Percentiles rank a stretch among this genome's conserved stretches.
phyloP scores from a whole-genome alignment of 1,140 invertebrate species.

The Pogonomyrmex barbatus region DNA sequence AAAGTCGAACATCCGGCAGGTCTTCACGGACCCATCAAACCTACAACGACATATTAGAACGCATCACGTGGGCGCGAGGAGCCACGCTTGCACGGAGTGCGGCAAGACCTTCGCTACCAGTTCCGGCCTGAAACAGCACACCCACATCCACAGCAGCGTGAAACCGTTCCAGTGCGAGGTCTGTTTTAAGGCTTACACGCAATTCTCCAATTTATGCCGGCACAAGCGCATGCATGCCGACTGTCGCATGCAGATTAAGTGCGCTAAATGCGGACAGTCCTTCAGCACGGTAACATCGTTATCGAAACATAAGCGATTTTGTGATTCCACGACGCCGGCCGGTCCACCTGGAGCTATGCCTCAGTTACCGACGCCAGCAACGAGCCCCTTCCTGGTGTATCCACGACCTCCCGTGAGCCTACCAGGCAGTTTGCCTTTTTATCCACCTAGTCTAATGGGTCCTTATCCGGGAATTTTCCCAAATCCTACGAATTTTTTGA shows the following conservation, averaged over 20 bases:
- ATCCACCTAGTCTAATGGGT: constrained; percentile 85
- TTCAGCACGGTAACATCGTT: constrained; percentile 95
- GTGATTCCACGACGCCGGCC: constrained; percentile 89
- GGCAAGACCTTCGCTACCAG: constrained; percentile 99
- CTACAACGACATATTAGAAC: constrained; percentile 98
- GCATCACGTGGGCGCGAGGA: constrained; percentile 96
- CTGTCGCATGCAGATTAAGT: constrained; percentile 95
- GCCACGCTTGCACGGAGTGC: constrained; percentile 98
- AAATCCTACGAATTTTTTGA: constrained; percentile 88
- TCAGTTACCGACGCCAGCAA: constrained; percentile 85
- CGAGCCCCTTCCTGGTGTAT: constrained; percentile 91
- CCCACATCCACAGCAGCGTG: constrained; percentile 99
- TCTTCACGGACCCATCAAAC: constrained; percentile 98
- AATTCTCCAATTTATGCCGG: constrained; percentile 99
- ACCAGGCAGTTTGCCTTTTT: constrained; percentile 84
- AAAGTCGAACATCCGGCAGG: constrained; percentile 87
- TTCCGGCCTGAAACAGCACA: constrained; percentile 99
- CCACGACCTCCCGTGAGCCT: constrained; percentile 83
- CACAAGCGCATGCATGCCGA: constrained; percentile 99
- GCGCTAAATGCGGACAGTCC: constrained; percentile 95
- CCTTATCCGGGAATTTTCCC: constrained; percentile 87
- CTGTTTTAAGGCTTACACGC: constrained; percentile 97
- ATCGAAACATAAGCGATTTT: constrained; percentile 94
- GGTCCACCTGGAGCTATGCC: constrained; percentile 84
- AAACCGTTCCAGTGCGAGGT: constrained; percentile 99